These are phyloP conservation scores for Sesia bembeciformis DNA, from an alignment of 2,888 invertebrate genomes.

Conservation along the genomic window DNA sequence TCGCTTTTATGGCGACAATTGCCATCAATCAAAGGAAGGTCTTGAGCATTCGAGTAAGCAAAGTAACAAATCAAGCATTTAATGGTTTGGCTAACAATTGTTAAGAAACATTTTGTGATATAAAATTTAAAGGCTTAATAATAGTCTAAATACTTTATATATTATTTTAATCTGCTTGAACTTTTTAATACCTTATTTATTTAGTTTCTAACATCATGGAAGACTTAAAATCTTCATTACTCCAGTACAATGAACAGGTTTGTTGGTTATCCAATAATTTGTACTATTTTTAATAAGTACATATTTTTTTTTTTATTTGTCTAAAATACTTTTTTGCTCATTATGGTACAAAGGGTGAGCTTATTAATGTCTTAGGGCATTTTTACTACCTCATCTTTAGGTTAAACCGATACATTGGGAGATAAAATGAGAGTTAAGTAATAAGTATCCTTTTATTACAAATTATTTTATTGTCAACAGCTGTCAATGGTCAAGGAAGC, in stretches of 20 bases:
- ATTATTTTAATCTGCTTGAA: no score
- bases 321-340: background rate
- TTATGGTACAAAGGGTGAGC: no score
- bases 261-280: constrained; percentile 1
- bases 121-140: no score
- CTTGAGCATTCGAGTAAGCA: no score
- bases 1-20: no score
- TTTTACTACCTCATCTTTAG: background rate
- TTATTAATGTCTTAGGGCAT: background rate
- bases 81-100: no score
- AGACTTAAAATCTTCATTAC: constrained; percentile 42
- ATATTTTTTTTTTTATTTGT: background rate
- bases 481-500: constrained; percentile 77
- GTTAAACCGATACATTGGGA: background rate
- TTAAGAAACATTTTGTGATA: no score
- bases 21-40: no score
- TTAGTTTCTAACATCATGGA: constrained; percentile 26
- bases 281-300: background rate
- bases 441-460: constrained; percentile 3
- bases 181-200: no score
- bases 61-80: no score
- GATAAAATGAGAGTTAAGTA: background rate
- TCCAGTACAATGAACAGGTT: constrained; percentile 60
- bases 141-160: no score
- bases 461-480: constrained; percentile 36